These are phyloP conservation scores for Spea multiplicata DNA, from an alignment of 2,113 vertebrate species.

Conservation along the genomic window DNA sequence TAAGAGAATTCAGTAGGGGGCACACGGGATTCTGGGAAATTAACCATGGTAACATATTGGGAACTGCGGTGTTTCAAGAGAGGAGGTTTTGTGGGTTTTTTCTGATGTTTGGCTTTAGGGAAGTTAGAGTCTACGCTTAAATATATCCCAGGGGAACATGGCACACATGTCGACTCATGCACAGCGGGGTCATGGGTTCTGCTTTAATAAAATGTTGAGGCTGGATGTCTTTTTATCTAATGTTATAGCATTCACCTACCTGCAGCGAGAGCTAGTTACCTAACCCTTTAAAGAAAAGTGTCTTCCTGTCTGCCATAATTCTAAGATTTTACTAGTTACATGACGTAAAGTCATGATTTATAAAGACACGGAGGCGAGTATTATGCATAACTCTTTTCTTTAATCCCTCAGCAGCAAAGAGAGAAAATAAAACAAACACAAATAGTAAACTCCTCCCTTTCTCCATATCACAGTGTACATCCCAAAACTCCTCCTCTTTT, in stretches of 20 bases:
- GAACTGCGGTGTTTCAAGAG: slow-evolving; percentile 48
- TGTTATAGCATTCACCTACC: slow-evolving; percentile 5
- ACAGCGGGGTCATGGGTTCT: slow-evolving; percentile 5
- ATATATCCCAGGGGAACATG: slow-evolving; percentile 14
- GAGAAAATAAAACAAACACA: no score
- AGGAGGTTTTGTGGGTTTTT: slow-evolving; percentile 7
- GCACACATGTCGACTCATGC: neutral
- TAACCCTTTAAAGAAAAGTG: slow-evolving; percentile 10
- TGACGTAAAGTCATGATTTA: no score
- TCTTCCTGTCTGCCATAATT: slow-evolving; percentile 26
- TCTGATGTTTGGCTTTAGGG: slow-evolving; percentile 18
- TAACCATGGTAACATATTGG: slow-evolving; percentile 66
- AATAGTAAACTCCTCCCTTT: no score
- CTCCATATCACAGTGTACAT: no score
- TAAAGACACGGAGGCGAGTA: no score
- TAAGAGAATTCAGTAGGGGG: slow-evolving; percentile 71
- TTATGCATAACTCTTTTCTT: no score
- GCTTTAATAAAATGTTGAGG: slow-evolving; percentile 32
- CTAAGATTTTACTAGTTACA: no score
- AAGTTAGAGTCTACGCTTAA: slow-evolving; percentile 27
- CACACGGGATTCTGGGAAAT: slow-evolving; percentile 58
- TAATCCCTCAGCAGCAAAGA: no score
- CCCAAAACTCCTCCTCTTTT: no score
- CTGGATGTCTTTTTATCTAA: slow-evolving; percentile 4
- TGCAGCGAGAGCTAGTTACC: slow-evolving; percentile 18